phyloP scores from a whole-genome alignment of 2,888 invertebrate genomes.

The Lottia gigantea region DNA sequence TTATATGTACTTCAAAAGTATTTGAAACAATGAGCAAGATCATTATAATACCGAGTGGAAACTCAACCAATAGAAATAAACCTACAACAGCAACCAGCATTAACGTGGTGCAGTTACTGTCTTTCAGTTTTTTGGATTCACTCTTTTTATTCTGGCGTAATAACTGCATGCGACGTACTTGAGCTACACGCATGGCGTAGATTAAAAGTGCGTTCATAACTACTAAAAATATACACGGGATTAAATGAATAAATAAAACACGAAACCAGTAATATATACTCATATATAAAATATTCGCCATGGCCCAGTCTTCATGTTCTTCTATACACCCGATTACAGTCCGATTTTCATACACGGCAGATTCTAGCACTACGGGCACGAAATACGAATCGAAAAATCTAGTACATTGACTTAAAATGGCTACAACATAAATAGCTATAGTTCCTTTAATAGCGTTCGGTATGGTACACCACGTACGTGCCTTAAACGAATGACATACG shows the following conservation, averaged over 20 bases:
- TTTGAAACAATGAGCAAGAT: slow-evolving; percentile 80
- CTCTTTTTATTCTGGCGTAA: slow-evolving; percentile 78
- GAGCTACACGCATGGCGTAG: slow-evolving; percentile 85
- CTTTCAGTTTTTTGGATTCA: slow-evolving; percentile 64
- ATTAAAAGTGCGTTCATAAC: slow-evolving; percentile 89
- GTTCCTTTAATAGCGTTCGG: slow-evolving; percentile 81
- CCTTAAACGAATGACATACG: slow-evolving; percentile 91
- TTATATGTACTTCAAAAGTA: slow-evolving; percentile 46
- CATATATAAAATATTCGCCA: slow-evolving; percentile 75
- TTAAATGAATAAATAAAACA: slow-evolving; percentile 89
- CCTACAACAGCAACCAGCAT: slow-evolving; percentile 70
- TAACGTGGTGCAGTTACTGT: slow-evolving; percentile 66
- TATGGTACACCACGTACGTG: slow-evolving; percentile 78
- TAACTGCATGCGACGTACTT: slow-evolving; percentile 80
- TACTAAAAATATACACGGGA: slow-evolving; percentile 89
- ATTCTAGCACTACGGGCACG: slow-evolving; percentile 75
- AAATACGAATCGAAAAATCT: slow-evolving; percentile 81
- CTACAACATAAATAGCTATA: slow-evolving; percentile 80
- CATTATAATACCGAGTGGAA: slow-evolving; percentile 68
- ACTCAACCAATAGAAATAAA: slow-evolving; percentile 70
- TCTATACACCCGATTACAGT: slow-evolving; percentile 49
- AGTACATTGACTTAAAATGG: slow-evolving; percentile 80
- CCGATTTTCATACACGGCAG: slow-evolving; percentile 36
- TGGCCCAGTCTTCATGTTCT: slow-evolving; percentile 38
- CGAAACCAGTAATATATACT: slow-evolving; percentile 81